A percentile compares a stretch with the other conserved stretches of the same genome.
These are phyloP conservation scores for Rhinichthys klamathensis DNA, from an alignment of 2,113 vertebrate species.

Conservation along the genomic window DNA sequence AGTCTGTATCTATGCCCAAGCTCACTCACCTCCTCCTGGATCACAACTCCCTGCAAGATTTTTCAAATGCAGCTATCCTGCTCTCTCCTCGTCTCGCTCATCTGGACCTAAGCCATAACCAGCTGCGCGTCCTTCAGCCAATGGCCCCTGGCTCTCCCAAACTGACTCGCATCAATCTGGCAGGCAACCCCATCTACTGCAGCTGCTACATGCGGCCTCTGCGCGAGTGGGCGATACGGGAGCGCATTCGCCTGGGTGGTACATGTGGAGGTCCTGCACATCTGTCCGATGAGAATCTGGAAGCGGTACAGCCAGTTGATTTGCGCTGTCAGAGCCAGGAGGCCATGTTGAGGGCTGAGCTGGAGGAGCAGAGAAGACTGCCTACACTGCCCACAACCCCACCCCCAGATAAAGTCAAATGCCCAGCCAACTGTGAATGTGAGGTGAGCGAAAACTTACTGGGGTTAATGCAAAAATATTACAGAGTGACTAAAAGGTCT, in stretches of 20 bases:
- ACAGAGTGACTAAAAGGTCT: background rate
- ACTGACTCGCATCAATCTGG: constrained; percentile 79
- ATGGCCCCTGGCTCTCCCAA: constrained; percentile 72
- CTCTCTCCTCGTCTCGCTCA: constrained; percentile 79
- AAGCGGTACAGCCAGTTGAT: constrained; percentile 76
- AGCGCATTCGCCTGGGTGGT: constrained; percentile 76
- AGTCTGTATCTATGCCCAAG: constrained; percentile 83
- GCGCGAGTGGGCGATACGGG: constrained; percentile 78
- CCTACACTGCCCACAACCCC: background rate
- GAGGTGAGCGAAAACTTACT: constrained; percentile 62
- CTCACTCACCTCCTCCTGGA: constrained; percentile 87
- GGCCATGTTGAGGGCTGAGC: constrained; percentile 73
- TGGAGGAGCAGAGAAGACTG: constrained; percentile 64
- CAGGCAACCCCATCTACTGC: constrained; percentile 87
- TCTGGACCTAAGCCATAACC: constrained; percentile 87
- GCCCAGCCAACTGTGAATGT: constrained; percentile 83
- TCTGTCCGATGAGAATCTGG: constrained; percentile 80
- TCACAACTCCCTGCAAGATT: constrained; percentile 87
- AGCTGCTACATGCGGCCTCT: constrained; percentile 87
- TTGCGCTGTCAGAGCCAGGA: constrained; percentile 80
- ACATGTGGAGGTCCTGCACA: constrained; percentile 77
- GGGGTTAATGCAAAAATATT: too few species aligned
- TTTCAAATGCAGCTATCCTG: constrained; percentile 79
- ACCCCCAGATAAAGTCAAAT: constrained; percentile 66
- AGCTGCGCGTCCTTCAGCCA: constrained; percentile 83